phyloP scores from a whole-genome alignment of 2,113 vertebrate species.

The Bos javanicus region DNA sequence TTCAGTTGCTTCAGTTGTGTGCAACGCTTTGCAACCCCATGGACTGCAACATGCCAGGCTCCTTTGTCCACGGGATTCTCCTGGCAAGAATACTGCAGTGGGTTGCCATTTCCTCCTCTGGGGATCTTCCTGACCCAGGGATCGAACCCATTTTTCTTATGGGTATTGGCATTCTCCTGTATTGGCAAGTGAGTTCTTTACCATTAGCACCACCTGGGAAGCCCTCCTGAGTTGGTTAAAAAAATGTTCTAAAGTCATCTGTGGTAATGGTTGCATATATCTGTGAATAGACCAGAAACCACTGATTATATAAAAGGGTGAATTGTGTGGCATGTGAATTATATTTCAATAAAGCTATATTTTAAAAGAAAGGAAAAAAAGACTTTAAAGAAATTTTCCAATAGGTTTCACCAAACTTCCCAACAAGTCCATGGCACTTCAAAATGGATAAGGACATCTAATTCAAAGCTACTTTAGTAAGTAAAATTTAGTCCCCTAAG shows the following conservation, averaged over 20 bases:
- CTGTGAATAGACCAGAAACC: background rate
- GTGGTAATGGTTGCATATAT: background rate
- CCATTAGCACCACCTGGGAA: background rate
- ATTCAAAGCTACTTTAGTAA: constrained; percentile 2
- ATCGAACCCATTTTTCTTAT: background rate
- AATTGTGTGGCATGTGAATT: background rate
- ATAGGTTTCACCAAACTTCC: background rate
- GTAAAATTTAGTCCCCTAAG: background rate
- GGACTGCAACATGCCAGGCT: background rate
- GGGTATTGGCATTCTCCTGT: too few species aligned
- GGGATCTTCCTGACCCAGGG: background rate
- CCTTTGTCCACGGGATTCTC: background rate
- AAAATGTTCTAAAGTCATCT: background rate
- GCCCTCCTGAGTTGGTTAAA: background rate
- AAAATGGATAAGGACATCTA: background rate
- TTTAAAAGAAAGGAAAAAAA: background rate
- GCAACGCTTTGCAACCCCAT: background rate
- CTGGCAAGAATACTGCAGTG: background rate
- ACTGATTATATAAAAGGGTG: background rate
- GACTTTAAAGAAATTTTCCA: background rate
- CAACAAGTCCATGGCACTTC: background rate
- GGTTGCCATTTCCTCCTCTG: background rate
- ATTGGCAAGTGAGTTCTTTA: background rate
- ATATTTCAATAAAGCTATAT: background rate
- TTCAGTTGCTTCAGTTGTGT: background rate